These are phyloP conservation scores for Hirtodrosophila duncani DNA, from an alignment of 2,888 invertebrate genomes.

Conservation along the genomic window DNA sequence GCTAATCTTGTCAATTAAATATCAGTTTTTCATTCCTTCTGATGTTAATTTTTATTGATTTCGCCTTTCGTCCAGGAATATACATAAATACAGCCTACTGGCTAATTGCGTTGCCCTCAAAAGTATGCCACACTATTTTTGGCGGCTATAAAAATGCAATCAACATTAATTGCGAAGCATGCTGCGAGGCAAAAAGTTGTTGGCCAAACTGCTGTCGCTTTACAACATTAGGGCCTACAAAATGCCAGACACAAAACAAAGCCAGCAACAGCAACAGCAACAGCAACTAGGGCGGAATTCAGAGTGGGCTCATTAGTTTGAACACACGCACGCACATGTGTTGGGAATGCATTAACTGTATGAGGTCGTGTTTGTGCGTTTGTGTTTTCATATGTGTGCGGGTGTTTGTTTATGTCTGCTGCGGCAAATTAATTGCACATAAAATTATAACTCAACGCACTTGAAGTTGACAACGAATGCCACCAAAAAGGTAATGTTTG, in stretches of 20 bases:
- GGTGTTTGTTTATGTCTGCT: constrained; percentile 29
- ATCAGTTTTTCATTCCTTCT: too few relatives aligned
- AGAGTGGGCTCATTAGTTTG: constrained; percentile 59
- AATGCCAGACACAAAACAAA: constrained; percentile 31
- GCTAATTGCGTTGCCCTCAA: too few relatives aligned
- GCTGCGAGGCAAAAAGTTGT: constrained; percentile 47
- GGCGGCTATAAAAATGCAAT: constrained; percentile 61
- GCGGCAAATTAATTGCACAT: constrained; percentile 70
- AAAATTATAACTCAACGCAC: constrained; percentile 68
- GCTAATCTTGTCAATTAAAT: too few relatives aligned
- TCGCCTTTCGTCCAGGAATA: too few relatives aligned
- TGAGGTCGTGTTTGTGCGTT: constrained; percentile 7
- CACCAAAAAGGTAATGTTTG: constrained; percentile 32
- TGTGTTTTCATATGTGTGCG: background rate
- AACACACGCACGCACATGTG: constrained; percentile 25
- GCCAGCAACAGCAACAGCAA: constrained; percentile 1
- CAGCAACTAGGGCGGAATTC: constrained; percentile 14
- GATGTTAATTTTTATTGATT: too few relatives aligned
- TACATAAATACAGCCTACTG: too few relatives aligned
- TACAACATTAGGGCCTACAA: constrained; percentile 36
- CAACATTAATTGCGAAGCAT: constrained; percentile 57
- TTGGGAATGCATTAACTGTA: constrained; percentile 40
- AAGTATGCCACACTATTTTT: too few relatives aligned
- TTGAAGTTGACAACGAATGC: constrained; percentile 45
- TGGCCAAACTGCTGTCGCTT: constrained; percentile 28